Conservation (phyloP, 1,140 invertebrate species). For the Yoshiicerus persimilis region DNA sequence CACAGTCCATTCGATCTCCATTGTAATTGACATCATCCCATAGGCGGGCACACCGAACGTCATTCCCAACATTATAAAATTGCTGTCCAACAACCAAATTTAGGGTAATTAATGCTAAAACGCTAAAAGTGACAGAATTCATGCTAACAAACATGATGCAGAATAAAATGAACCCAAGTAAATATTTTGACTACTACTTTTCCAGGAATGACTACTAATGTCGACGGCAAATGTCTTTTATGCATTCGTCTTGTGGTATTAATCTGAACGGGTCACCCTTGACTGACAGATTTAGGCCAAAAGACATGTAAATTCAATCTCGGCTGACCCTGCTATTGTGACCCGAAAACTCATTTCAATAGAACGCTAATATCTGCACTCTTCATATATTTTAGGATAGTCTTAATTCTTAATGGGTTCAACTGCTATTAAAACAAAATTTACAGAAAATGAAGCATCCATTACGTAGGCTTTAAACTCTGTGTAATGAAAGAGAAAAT, state of each 20-base stretch:
- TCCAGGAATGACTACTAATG: background rate
- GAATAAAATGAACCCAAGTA: background rate
- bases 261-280: background rate
- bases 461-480: no score
- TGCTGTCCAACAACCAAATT: background rate
- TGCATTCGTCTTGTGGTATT: background rate
- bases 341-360: background rate
- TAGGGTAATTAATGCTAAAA: background rate
- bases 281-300: background rate
- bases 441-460: no score
- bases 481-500: no score
- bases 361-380: background rate
- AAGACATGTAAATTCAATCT: background rate
- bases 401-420: no score
- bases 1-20: conserved; percentile 25
- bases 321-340: background rate
- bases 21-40: conserved; percentile 33
- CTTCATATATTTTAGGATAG: no score
- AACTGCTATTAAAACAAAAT: no score
- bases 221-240: background rate
- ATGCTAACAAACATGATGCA: background rate
- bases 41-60: conserved; percentile 28
- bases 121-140: background rate
- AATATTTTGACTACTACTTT: background rate
- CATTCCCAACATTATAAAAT: conserved; percentile 34